These are phyloP conservation scores for Meloidogyne hapla DNA, from an alignment of 1,140 invertebrate species.

Conservation along the genomic window DNA sequence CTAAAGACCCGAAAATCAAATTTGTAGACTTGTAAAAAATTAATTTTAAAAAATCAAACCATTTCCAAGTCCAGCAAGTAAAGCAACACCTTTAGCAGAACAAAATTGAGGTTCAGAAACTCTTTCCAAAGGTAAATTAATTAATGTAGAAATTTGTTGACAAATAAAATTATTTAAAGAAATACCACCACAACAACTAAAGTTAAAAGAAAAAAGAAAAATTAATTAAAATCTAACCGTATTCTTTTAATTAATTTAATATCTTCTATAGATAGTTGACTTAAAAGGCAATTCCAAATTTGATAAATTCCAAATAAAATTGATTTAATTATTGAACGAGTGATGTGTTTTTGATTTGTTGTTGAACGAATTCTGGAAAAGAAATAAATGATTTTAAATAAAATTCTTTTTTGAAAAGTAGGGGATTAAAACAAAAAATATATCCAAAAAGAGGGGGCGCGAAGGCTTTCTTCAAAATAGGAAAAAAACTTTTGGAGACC, in stretches of 20 bases:
- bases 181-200: slow-evolving; percentile 87
- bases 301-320: slow-evolving; percentile 80
- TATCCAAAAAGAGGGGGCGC: too few relatives aligned
- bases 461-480: too few relatives aligned
- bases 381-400: too few relatives aligned
- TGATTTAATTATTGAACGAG: slow-evolving; percentile 81
- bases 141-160: slow-evolving; percentile 81
- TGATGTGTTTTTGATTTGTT: slow-evolving; percentile 76
- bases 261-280: slow-evolving; percentile 24
- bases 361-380: slow-evolving; percentile 81
- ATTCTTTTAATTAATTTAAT: neutral
- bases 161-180: slow-evolving; percentile 84
- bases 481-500: too few relatives aligned
- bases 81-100: slow-evolving; percentile 54
- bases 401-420: too few relatives aligned
- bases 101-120: slow-evolving; percentile 62
- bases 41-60: slow-evolving; percentile 24
- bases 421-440: too few relatives aligned
- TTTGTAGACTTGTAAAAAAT: neutral
- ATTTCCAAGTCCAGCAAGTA: slow-evolving; percentile 54
- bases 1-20: neutral
- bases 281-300: slow-evolving; percentile 72
- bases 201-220: slow-evolving; percentile 51
- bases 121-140: slow-evolving; percentile 74
- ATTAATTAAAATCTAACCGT: neutral